Percentiles rank a stretch among this genome's conserved stretches.
phyloP scores from a whole-genome alignment of 2,113 vertebrate genomes.

The Labrus mixtus region DNA sequence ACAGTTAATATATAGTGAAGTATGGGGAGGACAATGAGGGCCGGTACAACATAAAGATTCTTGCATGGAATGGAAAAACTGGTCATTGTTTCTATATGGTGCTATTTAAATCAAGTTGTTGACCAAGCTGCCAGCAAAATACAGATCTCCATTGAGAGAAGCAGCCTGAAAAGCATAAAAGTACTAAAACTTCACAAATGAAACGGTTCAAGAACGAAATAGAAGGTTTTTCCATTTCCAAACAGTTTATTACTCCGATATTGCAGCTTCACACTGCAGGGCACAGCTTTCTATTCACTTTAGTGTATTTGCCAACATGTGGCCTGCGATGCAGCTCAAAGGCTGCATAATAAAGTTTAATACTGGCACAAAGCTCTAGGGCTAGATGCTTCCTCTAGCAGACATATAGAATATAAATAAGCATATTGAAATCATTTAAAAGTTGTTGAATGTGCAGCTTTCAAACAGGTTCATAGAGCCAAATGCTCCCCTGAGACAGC shows the following conservation, averaged over 20 bases:
- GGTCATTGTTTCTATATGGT: neutral
- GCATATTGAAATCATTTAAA: slow-evolving; percentile 69
- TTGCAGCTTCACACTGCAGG: slow-evolving; percentile 32
- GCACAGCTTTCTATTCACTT: slow-evolving; percentile 40
- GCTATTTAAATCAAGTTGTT: neutral
- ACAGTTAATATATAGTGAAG: neutral
- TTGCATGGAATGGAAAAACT: accelerated
- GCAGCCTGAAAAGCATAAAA: neutral
- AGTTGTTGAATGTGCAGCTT: slow-evolving; percentile 71
- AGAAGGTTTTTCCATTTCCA: slow-evolving; percentile 6
- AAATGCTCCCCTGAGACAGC: slow-evolving; percentile 63
- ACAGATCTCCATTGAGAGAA: neutral
- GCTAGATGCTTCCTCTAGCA: slow-evolving; percentile 48
- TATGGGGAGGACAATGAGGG: neutral
- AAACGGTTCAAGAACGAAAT: slow-evolving; percentile 26
- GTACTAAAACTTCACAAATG: slow-evolving; percentile 19
- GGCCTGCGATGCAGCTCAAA: slow-evolving; percentile 59
- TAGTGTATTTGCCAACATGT: slow-evolving; percentile 57
- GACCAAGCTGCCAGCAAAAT: neutral
- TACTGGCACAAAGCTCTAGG: slow-evolving; percentile 51
- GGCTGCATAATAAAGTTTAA: slow-evolving; percentile 60
- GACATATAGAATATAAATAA: slow-evolving; percentile 63
- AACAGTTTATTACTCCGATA: slow-evolving; percentile 25
- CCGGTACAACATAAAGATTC: too few species aligned
- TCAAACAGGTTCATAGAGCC: slow-evolving; percentile 58